These are phyloP conservation scores for Gymnoscelis rufifasciata DNA, from an alignment of 2,888 invertebrate genomes.

Conservation along the genomic window DNA sequence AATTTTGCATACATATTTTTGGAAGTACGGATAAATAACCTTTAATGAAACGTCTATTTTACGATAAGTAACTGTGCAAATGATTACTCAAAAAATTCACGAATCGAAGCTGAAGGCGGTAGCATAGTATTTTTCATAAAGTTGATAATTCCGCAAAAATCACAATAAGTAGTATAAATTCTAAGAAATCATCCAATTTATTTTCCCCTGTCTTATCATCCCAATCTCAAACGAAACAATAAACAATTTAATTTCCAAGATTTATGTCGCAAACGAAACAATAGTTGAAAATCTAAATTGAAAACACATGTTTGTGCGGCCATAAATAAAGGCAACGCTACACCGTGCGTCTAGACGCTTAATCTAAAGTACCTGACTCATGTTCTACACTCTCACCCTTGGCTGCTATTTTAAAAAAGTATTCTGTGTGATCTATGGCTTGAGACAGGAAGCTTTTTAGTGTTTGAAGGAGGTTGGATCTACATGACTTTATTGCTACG, in stretches of 20 bases:
- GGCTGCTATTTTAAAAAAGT: conserved; percentile 18
- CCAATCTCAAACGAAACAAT: conserved; percentile 7
- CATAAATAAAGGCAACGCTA: conserved; percentile 32
- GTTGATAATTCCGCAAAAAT: no score
- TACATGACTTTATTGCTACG: no score
- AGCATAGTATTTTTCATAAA: no score
- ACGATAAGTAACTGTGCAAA: no score
- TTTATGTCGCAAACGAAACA: conserved; percentile 12
- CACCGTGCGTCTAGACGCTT: conserved; percentile 34
- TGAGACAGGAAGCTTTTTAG: conserved; percentile 15
- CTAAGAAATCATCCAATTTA: background rate
- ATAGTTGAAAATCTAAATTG: conserved; percentile 28
- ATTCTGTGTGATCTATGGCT: conserved; percentile 13
- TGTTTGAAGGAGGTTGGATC: background rate
- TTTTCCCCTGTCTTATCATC: background rate
- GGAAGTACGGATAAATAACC: no score
- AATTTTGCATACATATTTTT: no score
- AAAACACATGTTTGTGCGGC: conserved; percentile 29
- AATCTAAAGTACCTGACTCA: conserved; percentile 33
- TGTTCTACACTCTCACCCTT: conserved; percentile 23
- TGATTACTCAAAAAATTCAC: no score
- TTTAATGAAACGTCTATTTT: no score
- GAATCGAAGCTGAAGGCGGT: no score
- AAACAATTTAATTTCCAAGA: conserved; percentile 13
- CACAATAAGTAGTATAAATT: no score